Conservation (phyloP, 2,113 vertebrate species). For the Merops nubicus region DNA sequence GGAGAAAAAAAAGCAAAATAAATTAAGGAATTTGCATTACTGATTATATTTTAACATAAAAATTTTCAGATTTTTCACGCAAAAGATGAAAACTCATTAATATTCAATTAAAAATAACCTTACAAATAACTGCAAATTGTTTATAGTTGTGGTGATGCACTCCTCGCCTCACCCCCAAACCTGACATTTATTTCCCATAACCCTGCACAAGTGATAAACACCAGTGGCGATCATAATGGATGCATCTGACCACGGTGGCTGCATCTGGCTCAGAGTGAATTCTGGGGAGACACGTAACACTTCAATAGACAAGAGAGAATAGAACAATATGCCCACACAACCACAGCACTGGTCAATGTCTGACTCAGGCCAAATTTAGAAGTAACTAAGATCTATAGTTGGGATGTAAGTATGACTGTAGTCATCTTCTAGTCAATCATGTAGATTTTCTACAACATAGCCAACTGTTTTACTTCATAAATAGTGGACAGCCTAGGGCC, state of each 20-base stretch:
- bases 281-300: background rate
- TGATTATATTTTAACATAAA: background rate
- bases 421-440: no score
- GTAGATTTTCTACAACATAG: no score
- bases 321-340: background rate
- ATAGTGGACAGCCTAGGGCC: background rate
- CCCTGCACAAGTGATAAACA: background rate
- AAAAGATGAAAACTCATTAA: background rate
- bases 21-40: background rate
- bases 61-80: fast-evolving
- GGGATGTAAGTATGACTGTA: no score
- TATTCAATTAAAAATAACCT: background rate
- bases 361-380: background rate
- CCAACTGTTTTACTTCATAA: background rate
- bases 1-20: background rate
- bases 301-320: no score
- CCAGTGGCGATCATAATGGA: no score
- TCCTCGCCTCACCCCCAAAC: background rate
- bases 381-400: no score
- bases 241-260: no score
- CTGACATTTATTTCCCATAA: no score
- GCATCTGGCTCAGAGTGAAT: no score
- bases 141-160: background rate
- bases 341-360: no score
- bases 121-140: background rate